Conservation (phyloP, 2,888 invertebrate genomes). For the Drosophila prolongata region DNA sequence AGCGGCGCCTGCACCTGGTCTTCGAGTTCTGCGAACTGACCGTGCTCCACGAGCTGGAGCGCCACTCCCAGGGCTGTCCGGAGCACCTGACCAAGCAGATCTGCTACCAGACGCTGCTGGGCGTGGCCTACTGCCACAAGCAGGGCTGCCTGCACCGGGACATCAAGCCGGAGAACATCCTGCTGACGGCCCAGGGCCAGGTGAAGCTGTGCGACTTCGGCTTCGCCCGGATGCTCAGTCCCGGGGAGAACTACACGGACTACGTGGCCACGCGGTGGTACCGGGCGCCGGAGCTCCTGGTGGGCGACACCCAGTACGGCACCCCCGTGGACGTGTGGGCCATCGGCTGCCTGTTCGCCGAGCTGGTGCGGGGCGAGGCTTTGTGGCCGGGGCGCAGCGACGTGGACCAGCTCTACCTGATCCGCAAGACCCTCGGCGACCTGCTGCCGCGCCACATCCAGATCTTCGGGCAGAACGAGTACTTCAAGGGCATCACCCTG, state of each 20-base stretch:
- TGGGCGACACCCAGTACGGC: slow-evolving; percentile 97
- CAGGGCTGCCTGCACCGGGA: slow-evolving; percentile 98
- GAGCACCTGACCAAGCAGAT: slow-evolving; percentile 96
- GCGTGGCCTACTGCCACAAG: slow-evolving; percentile 97
- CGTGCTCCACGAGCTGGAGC: slow-evolving; percentile 97
- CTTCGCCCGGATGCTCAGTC: slow-evolving; percentile 97
- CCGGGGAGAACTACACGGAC: slow-evolving; percentile 99
- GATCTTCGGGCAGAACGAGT: slow-evolving; percentile 97
- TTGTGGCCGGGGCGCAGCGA: slow-evolving; percentile 99
- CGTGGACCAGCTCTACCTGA: slow-evolving; percentile 98
- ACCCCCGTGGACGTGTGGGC: slow-evolving; percentile 99
- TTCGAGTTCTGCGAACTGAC: slow-evolving; percentile 99
- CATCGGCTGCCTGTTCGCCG: slow-evolving; percentile 96
- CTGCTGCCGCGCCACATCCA: slow-evolving; percentile 96
- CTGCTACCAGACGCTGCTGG: slow-evolving; percentile 97
- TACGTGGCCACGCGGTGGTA: slow-evolving; percentile 99
- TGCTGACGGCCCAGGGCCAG: slow-evolving; percentile 95
- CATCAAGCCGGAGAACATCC: slow-evolving; percentile 99
- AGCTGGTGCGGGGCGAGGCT: slow-evolving; percentile 94
- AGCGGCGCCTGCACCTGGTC: slow-evolving; percentile 97
- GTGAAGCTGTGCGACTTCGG: slow-evolving; percentile 99
- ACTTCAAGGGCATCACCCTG: slow-evolving; percentile 93
- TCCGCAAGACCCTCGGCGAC: slow-evolving; percentile 97
- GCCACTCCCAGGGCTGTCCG: slow-evolving; percentile 96
- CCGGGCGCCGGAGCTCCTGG: slow-evolving; percentile 97